Evolutionary conservation across 2,888 invertebrate species (phyloP), one percentile per base, ranked within the genome.

Genomic region (Leucoptera coffeella): DNA sequence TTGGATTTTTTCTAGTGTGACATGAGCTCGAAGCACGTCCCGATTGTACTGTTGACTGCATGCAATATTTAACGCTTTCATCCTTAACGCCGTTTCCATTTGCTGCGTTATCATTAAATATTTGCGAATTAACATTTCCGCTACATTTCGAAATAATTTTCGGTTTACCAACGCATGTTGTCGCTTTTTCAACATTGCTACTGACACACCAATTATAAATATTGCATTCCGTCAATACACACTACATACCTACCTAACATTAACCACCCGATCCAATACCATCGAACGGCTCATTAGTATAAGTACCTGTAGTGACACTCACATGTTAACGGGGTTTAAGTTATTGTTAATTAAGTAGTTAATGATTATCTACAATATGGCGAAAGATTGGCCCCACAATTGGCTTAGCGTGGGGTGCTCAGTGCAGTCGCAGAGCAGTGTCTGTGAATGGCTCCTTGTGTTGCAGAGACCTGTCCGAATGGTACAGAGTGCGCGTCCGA

Each of bases 401-500:
- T n/a, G n/a, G n/a, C n/a, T n/a, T n/a, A n/a, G n/a, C n/a, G n/a
- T n/a, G n/a, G n/a, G n/a, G n/a, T n/a, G n/a, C n/a, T n/a, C n/a
- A n/a, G n/a, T n/a, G n/a, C n/a, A n/a, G n/a, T n/a, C n/a, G n/a
- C n/a, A n/a, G n/a, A n/a, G n/a, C n/a, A n/a, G 56, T 57, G 54
- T 47, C 47, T 52, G 42, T 59, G 60, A 61, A 58, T 50, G 43
- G 51, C 46, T 55, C 59, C 53, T 69, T 72, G 54, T 72, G 65
- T 73, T 73, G 50, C 72, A 73, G 74, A 75, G 72, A 72, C 69
- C 78, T 85, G 71, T 78, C 79, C 67, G 82, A 84, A 73, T 81
- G 81, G 77, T 86, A 82, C 81, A 79, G 80, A 78, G 81, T 83
- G 76, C 84, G 82, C 78, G 82, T 85, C 76, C 81, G 84, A 79